Conservation (phyloP, 2,888 invertebrate species). For the Chalcis sispes region DNA sequence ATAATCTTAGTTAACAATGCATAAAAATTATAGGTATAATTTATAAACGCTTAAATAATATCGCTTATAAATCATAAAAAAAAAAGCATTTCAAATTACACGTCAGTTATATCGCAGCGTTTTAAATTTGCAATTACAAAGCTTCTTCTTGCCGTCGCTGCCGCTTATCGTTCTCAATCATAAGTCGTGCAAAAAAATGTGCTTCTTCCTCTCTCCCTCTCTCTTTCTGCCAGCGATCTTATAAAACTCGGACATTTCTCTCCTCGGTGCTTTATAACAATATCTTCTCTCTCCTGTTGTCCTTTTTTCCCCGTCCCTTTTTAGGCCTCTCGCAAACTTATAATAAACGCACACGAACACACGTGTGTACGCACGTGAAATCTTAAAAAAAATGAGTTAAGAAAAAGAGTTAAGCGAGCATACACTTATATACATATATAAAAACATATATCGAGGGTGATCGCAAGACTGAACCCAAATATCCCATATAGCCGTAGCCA, state of each 20-base stretch:
- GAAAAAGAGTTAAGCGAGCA: background rate
- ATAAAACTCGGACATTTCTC: slow-evolving; percentile 38
- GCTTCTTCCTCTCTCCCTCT: too few relatives aligned
- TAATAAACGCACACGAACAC: slow-evolving; percentile 48
- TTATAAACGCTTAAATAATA: too few relatives aligned
- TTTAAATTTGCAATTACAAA: too few relatives aligned
- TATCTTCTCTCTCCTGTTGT: slow-evolving; percentile 55
- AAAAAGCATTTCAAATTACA: too few relatives aligned
- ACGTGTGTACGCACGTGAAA: slow-evolving; percentile 39
- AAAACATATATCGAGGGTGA: slow-evolving; percentile 55
- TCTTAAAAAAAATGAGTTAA: slow-evolving; percentile 2
- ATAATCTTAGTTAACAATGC: too few relatives aligned
- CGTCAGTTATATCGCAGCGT: too few relatives aligned
- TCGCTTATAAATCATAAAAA: too few relatives aligned
- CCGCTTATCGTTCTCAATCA: slow-evolving; percentile 36
- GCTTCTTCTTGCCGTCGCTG: background rate
- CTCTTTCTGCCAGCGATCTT: slow-evolving; percentile 13
- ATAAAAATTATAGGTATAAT: too few relatives aligned
- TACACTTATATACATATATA: slow-evolving; percentile 51
- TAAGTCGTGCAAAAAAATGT: slow-evolving; percentile 19
- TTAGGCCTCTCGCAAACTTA: slow-evolving; percentile 36
- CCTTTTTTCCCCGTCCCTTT: slow-evolving; percentile 54
- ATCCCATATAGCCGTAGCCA: too few relatives aligned
- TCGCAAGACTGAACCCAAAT: too few relatives aligned
- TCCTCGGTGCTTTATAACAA: slow-evolving; percentile 58